Conservation (phyloP, 2,888 invertebrate genomes). For the Hoplodrina ambigua region DNA sequence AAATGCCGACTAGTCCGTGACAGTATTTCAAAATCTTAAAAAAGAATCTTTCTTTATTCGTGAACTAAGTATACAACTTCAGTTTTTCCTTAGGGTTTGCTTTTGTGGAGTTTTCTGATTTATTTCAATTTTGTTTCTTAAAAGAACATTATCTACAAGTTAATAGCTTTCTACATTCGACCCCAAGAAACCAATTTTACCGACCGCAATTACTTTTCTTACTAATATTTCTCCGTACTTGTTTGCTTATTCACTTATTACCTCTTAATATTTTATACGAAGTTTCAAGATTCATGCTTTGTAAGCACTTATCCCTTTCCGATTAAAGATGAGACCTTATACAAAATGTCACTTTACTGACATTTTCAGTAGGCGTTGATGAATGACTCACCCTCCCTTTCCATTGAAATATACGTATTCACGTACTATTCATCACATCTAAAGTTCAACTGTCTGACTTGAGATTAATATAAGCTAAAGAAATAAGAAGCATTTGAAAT, state of each 20-base stretch:
- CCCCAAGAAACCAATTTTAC: not conserved
- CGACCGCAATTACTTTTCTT: slow-evolving; percentile 26
- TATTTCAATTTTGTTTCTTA: not conserved
- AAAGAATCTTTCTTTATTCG: slow-evolving; percentile 6
- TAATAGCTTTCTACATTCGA: slow-evolving; percentile 12
- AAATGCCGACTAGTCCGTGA: slow-evolving; percentile 22
- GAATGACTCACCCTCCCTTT: slow-evolving; percentile 14
- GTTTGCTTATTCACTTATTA: slow-evolving; percentile 1
- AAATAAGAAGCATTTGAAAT: not conserved
- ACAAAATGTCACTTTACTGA: slow-evolving; percentile 22
- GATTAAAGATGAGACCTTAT: slow-evolving; percentile 1
- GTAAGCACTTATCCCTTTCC: slow-evolving; percentile 13
- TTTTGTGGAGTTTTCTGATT: not conserved
- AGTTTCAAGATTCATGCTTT: slow-evolving; percentile 6
- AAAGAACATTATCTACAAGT: not conserved
- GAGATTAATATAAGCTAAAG: slow-evolving; percentile 14
- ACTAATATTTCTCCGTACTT: not conserved
- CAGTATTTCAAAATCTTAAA: slow-evolving; percentile 14
- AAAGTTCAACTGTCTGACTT: slow-evolving; percentile 28
- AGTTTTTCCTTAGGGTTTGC: not conserved
- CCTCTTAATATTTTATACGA: slow-evolving; percentile 15
- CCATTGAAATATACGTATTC: slow-evolving; percentile 8
- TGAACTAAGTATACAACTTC: not conserved
- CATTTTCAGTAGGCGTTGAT: slow-evolving; percentile 19
- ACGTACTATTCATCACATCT: slow-evolving; percentile 16